A percentile compares a stretch with the other conserved stretches of the same genome.
These are phyloP conservation scores for Myotis daubentonii DNA, from an alignment of 2,797 vertebrate species.

Conservation along the genomic window DNA sequence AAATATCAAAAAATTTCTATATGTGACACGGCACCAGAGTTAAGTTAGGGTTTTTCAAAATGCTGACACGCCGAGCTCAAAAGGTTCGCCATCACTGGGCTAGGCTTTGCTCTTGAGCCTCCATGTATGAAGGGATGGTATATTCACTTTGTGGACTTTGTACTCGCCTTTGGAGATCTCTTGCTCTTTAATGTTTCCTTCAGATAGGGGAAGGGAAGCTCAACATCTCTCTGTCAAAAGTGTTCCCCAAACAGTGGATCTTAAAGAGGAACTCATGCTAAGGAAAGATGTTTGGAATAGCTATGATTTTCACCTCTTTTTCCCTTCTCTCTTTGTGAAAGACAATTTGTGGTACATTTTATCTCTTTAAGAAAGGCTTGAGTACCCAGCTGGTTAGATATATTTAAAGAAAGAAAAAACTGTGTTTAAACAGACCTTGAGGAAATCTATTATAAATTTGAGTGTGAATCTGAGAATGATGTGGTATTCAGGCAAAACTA, in stretches of 20 bases:
- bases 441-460: conserved; percentile 68
- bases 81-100: neutral
- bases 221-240: neutral
- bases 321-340: conserved; percentile 49
- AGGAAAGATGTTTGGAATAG: conserved; percentile 37
- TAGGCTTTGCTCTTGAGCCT: neutral
- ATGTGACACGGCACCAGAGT: too few species aligned
- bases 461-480: conserved; percentile 68
- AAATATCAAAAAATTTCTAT: too few species aligned
- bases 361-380: conserved; percentile 58
- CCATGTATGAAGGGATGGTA: neutral
- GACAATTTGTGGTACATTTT: conserved; percentile 70
- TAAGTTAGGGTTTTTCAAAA: too few species aligned
- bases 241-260: conserved; percentile 28
- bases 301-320: conserved; percentile 32
- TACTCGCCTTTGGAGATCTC: conserved; percentile 29
- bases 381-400: conserved; percentile 62
- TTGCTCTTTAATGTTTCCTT: conserved; percentile 52
- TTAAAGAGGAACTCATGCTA: conserved; percentile 18
- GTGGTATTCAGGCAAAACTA: conserved; percentile 67
- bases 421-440: conserved; percentile 61
- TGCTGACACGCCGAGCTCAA: too few species aligned
- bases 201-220: neutral
- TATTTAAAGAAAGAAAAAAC: conserved; percentile 65
- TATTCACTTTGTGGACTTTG: neutral